phyloP scores from a whole-genome alignment of 2,797 vertebrate species.

The Phrynocephalus vlangalii region DNA sequence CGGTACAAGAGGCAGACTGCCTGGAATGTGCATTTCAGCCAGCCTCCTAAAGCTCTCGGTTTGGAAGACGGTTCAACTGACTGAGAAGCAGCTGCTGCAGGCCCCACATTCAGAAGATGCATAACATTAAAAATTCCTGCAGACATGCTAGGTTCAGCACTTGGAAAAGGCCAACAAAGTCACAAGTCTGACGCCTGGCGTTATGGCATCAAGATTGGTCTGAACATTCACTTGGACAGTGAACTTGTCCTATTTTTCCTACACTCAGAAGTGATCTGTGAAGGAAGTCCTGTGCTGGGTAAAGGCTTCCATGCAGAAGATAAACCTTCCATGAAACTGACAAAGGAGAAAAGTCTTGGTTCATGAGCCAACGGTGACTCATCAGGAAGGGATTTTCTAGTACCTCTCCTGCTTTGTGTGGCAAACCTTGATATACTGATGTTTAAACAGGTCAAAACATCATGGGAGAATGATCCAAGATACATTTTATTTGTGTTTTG shows the following conservation, averaged over 20 bases:
- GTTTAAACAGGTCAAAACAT: background rate
- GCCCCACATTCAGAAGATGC: background rate
- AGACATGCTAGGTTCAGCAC: background rate
- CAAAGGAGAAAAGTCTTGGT: background rate
- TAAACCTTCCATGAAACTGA: background rate
- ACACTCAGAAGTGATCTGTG: background rate
- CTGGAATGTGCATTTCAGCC: conserved; percentile 19
- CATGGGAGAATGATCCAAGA: background rate
- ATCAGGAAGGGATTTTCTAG: background rate
- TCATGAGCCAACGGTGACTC: background rate
- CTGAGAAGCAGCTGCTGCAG: background rate
- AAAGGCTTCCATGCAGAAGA: background rate
- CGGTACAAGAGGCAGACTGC: conserved; percentile 27
- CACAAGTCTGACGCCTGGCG: no score
- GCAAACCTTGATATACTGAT: background rate
- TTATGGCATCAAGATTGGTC: background rate
- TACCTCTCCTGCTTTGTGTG: background rate
- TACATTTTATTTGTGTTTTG: background rate
- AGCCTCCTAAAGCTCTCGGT: conserved; percentile 4
- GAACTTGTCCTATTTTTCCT: no score
- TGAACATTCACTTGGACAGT: background rate
- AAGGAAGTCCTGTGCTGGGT: background rate
- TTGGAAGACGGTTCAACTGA: background rate
- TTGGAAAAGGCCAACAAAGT: background rate
- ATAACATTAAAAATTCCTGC: background rate